Conservation (phyloP, 2,113 vertebrate genomes). For the Gambusia holbrooki region DNA sequence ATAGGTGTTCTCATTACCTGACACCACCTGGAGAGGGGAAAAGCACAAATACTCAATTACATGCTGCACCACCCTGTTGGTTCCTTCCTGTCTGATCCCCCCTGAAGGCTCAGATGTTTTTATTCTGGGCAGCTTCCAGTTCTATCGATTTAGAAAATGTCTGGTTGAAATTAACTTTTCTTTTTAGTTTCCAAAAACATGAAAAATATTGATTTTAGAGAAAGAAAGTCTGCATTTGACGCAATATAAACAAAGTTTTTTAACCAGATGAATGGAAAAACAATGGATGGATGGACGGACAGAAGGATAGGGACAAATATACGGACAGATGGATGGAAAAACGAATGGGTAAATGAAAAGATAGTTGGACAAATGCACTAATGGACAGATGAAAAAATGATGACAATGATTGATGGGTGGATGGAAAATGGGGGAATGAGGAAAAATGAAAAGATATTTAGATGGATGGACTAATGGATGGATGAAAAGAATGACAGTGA, state of each 20-base stretch:
- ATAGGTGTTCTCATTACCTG: conserved; percentile 91
- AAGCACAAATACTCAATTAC: conserved; percentile 30
- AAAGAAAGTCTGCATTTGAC: neutral
- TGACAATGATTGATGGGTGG: too few species aligned
- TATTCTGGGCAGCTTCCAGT: conserved; percentile 25
- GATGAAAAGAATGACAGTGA: too few species aligned
- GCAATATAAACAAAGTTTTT: too few species aligned
- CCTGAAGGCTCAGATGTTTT: conserved; percentile 13
- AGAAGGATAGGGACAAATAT: too few species aligned
- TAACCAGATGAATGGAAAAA: neutral
- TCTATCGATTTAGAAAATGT: conserved; percentile 13
- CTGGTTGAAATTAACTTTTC: conserved; percentile 24
- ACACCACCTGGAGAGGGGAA: conserved; percentile 83
- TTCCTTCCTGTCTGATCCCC: conserved; percentile 1
- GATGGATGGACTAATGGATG: too few species aligned
- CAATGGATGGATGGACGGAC: too few species aligned
- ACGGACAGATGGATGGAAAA: too few species aligned
- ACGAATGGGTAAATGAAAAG: too few species aligned
- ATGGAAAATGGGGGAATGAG: too few species aligned
- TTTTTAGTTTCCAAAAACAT: conserved; percentile 2
- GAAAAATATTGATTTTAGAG: conserved; percentile 9
- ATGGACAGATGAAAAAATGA: too few species aligned
- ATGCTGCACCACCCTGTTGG: neutral
- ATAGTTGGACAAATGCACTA: too few species aligned
- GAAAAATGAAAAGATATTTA: too few species aligned